These are phyloP conservation scores for Drosophila funebris DNA, from an alignment of 1,140 invertebrate genomes.

Conservation along the genomic window DNA sequence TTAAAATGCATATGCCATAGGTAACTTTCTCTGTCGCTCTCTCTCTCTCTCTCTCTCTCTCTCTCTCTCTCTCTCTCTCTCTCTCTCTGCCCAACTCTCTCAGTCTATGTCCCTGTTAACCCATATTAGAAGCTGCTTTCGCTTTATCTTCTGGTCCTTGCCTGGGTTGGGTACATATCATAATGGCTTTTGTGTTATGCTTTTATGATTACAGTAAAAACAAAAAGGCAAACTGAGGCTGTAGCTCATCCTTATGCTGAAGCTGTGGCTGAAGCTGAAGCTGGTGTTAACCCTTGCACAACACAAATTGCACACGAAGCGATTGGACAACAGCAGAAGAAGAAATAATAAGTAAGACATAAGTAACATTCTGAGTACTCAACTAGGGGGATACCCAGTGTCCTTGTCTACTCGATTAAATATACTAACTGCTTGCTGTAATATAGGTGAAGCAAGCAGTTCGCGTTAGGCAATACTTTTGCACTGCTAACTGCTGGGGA, in stretches of 20 bases:
- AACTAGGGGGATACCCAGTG: not conserved
- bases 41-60: not conserved
- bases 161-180: constrained; percentile 29
- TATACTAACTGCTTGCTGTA: too few relatives aligned
- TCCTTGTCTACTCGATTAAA: too few relatives aligned
- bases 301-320: constrained; percentile 52
- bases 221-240: constrained; percentile 38
- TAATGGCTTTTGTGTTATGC: constrained; percentile 79
- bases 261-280: not conserved
- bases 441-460: too few relatives aligned
- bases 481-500: too few relatives aligned
- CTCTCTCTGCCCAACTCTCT: not conserved
- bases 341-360: not conserved
- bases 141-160: constrained; percentile 31
- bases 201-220: constrained; percentile 72
- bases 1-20: constrained; percentile 1
- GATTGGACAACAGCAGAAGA: constrained; percentile 31
- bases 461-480: too few relatives aligned
- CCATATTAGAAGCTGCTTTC: constrained; percentile 29
- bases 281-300: constrained; percentile 63
- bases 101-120: not conserved
- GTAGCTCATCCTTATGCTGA: not conserved
- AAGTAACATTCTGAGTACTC: too few relatives aligned
- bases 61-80: not conserved
- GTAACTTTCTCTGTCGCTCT: not conserved